Evolutionary conservation across 2,888 invertebrate species (phyloP).

Genomic region (Agonopterix subpropinquella): DNA sequence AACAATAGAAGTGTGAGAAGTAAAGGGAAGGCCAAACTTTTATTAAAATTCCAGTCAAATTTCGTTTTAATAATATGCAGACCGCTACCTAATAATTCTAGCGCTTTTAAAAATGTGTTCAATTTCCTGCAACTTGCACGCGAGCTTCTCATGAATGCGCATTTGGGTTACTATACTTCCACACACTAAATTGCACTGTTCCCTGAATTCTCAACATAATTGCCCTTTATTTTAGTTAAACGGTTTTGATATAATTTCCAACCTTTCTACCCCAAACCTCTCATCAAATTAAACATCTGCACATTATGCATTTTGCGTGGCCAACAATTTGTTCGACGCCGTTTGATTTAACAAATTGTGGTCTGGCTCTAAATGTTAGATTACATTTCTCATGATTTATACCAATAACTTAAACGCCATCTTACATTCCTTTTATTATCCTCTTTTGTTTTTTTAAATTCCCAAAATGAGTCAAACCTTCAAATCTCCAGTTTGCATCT

Average conservation of each 20-base stretch:
- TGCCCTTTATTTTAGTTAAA: conserved; percentile 55
- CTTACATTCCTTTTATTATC: conserved; percentile 6
- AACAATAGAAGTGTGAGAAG: too few species aligned
- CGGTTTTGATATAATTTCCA: conserved; percentile 61
- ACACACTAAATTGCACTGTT: conserved; percentile 36
- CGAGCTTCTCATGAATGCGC: conserved; percentile 11
- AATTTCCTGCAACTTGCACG: conserved; percentile 12
- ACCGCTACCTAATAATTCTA: conserved; percentile 2
- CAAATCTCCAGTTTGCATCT: conserved; percentile 10
- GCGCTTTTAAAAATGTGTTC: not conserved
- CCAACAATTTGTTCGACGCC: conserved; percentile 52
- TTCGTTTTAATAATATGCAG: too few species aligned
- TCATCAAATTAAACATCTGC: conserved; percentile 67
- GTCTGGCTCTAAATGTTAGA: conserved; percentile 35
- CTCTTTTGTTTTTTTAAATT: conserved; percentile 2
- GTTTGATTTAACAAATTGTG: conserved; percentile 59
- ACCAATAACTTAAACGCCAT: conserved; percentile 33
- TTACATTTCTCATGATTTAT: conserved; percentile 39
- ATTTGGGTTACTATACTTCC: conserved; percentile 3
- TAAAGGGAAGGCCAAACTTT: too few species aligned
- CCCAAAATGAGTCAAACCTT: not conserved
- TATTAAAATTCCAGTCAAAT: too few species aligned
- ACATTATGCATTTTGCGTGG: conserved; percentile 63
- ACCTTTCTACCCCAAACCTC: conserved; percentile 37
- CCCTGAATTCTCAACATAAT: conserved; percentile 41